Evolutionary conservation across 1,140 invertebrate genomes (phyloP), one percentile per base, ranked within the genome.

Genomic region (Octopus sinensis): DNA sequence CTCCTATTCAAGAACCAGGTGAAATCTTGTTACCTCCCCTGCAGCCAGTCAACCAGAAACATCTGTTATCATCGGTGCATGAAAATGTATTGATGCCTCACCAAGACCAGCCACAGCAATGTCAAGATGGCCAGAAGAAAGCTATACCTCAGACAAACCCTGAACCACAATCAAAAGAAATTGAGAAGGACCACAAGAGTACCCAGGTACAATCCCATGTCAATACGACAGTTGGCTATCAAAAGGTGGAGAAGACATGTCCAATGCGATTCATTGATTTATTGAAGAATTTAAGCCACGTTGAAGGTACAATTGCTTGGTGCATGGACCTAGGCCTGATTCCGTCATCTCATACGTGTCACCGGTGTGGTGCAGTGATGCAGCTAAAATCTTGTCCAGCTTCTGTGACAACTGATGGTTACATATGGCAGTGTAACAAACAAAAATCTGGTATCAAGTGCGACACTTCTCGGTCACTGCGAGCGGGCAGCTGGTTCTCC

Each of bases 401-500:
- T 13, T 4, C 43, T 53, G 76, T 77, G 23, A 77, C 76, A 6
- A 52, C 4, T 17, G 76, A 77, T 17, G 76, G 76, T 13, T 77
- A 52, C 76, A 51, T 52, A 10, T 77, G 76, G 76, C 30, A 53
- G 7, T 77, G 76, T 17, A 13, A 43, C 30, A 77, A 53, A 17
- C 76, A 77, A 17, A 52, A 51, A 5, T 9, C 43, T 13, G 76
- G 76, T 51, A 9, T 77, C 5, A 53, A n/a, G 7, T 71, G 68
- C 4, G 51, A 54, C 75, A 76, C 52, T 17, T 76, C 71, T 12
- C 68, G 54, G 7, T 52, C 54, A 6, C 6, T 81, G 6, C 62
- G 80, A 76, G 52, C 68, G 1, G 80, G 75, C 43, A 81, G 80
- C 54, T 81, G 80, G 80, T 81, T 81, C 43, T 54, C 62, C n/a